These are phyloP conservation scores for Apeira syringaria DNA, from an alignment of 2,888 invertebrate species.

Conservation along the genomic window DNA sequence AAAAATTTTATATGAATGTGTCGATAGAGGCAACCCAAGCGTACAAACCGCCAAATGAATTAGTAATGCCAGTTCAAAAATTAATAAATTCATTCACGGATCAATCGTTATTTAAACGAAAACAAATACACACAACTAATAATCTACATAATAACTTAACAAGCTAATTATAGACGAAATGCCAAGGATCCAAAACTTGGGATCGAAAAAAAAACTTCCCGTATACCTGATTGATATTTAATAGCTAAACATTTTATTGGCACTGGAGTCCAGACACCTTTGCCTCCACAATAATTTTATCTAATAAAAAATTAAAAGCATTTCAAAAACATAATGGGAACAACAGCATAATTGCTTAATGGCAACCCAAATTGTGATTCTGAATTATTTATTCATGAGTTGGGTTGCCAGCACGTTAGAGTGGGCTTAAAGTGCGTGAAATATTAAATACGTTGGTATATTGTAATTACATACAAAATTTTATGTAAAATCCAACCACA, in stretches of 20 bases:
- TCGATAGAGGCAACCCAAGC: no score
- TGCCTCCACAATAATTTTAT: constrained; percentile 65
- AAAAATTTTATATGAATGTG: no score
- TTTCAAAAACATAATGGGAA: constrained; percentile 77
- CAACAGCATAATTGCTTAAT: constrained; percentile 80
- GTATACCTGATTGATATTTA: constrained; percentile 75
- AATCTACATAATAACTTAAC: constrained; percentile 7
- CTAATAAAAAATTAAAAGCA: constrained; percentile 82
- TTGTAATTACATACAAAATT: no score
- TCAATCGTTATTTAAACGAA: background rate
- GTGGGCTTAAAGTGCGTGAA: background rate
- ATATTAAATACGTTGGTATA: no score
- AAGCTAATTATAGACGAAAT: constrained; percentile 29
- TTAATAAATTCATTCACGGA: no score
- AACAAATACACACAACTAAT: constrained; percentile 5
- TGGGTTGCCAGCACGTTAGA: constrained; percentile 12
- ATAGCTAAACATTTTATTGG: constrained; percentile 61
- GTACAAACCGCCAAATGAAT: no score
- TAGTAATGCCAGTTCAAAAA: no score
- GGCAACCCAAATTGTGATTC: constrained; percentile 71
- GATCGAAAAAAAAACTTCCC: constrained; percentile 23
- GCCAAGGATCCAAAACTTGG: constrained; percentile 23
- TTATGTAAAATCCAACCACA: no score
- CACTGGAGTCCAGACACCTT: constrained; percentile 63
- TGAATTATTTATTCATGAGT: constrained; percentile 80